These are phyloP conservation scores for Catocala nupta DNA, from an alignment of 2,888 invertebrate species.

Conservation along the genomic window DNA sequence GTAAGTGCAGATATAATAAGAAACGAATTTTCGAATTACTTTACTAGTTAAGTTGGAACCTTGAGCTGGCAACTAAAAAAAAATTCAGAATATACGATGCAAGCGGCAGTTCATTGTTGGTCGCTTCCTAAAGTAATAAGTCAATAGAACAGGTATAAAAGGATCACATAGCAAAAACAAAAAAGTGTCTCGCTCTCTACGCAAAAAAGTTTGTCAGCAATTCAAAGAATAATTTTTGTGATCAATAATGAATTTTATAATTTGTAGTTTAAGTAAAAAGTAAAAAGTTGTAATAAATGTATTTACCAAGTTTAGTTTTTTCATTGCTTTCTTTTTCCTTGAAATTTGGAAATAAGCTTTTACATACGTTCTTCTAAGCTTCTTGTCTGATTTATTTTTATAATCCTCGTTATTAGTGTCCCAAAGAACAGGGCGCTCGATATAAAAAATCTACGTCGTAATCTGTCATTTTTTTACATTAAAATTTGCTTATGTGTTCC, in stretches of 20 bases:
- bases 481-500: slow-evolving; percentile 34
- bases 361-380: slow-evolving; percentile 47
- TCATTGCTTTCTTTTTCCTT: slow-evolving; percentile 44
- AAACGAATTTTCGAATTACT: slow-evolving; percentile 47
- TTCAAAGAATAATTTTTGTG: slow-evolving; percentile 34
- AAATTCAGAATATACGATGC: slow-evolving; percentile 41
- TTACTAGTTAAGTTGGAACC: slow-evolving; percentile 44
- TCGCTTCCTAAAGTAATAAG: slow-evolving; percentile 36
- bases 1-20: slow-evolving; percentile 45
- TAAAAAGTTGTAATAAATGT: slow-evolving; percentile 9
- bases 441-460: slow-evolving; percentile 46
- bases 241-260: slow-evolving; percentile 36
- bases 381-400: slow-evolving; percentile 43
- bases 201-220: slow-evolving; percentile 33
- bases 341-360: slow-evolving; percentile 47
- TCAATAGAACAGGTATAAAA: slow-evolving; percentile 41
- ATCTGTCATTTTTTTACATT: slow-evolving; percentile 30
- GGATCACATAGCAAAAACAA: slow-evolving; percentile 36
- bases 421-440: slow-evolving; percentile 40
- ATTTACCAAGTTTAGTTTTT: slow-evolving; percentile 42
- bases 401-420: slow-evolving; percentile 50
- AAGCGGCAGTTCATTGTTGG: slow-evolving; percentile 34
- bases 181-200: slow-evolving; percentile 35
- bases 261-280: slow-evolving; percentile 41
- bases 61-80: slow-evolving; percentile 48